Percentiles rank a stretch among this genome's conserved stretches.
These are phyloP conservation scores for Myioborus miniatus DNA, from an alignment of 2,797 vertebrate species.

Conservation along the genomic window DNA sequence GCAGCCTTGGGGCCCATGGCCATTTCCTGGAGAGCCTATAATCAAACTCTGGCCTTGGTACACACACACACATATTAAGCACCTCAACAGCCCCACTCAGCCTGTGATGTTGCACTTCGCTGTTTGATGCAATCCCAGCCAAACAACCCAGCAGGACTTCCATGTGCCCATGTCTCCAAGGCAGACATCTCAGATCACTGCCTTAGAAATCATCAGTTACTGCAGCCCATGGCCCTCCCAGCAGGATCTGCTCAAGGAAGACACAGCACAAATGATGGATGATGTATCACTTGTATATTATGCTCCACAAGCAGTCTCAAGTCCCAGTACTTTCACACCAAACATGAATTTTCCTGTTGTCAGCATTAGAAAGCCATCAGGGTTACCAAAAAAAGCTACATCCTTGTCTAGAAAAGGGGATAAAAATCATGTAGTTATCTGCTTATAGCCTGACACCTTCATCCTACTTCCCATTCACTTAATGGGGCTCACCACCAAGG, in stretches of 20 bases:
- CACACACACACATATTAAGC: background rate
- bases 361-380: background rate
- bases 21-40: background rate
- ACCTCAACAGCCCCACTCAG: background rate
- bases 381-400: background rate
- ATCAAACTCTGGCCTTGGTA: background rate
- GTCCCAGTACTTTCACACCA: background rate
- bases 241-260: background rate
- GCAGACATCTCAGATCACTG: background rate
- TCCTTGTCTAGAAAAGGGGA: background rate
- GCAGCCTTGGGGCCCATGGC: background rate
- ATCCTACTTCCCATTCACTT: background rate
- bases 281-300: background rate
- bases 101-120: fast-evolving
- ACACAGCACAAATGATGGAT: background rate
- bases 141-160: fast-evolving
- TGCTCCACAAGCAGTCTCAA: background rate
- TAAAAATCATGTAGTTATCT: background rate
- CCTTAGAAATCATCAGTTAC: background rate
- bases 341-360: background rate
- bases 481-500: background rate
- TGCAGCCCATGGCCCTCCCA: background rate
- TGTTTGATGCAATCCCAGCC: background rate
- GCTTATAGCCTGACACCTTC: background rate
- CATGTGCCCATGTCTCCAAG: fast-evolving